phyloP scores from a whole-genome alignment of 2,113 vertebrate genomes.

The Xiphophorus couchianus region DNA sequence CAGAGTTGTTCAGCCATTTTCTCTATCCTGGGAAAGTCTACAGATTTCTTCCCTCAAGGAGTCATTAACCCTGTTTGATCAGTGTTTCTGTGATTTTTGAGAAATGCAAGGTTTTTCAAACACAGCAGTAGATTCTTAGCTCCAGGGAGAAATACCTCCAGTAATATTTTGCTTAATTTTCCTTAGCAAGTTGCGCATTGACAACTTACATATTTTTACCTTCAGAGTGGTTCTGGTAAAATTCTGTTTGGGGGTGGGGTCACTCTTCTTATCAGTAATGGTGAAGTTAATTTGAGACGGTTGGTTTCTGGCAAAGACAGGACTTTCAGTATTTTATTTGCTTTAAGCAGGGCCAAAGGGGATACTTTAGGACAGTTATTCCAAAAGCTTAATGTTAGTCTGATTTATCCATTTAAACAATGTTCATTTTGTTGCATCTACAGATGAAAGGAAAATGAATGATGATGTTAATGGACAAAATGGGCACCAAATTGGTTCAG shows the following conservation, averaged over 20 bases:
- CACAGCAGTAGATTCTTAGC: neutral
- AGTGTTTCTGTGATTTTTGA: neutral
- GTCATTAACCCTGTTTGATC: neutral
- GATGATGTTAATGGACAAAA: too few species aligned
- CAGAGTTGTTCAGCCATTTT: neutral
- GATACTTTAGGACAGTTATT: too few species aligned
- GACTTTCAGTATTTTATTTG: neutral
- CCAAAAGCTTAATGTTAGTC: too few species aligned
- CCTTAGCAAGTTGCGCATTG: neutral
- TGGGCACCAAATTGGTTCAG: too few species aligned
- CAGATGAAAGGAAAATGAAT: too few species aligned
- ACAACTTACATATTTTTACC: neutral
- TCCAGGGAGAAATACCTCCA: neutral
- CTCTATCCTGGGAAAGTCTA: constrained; percentile 6
- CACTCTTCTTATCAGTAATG: neutral
- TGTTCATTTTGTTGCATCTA: too few species aligned
- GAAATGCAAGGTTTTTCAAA: neutral
- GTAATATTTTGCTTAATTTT: neutral
- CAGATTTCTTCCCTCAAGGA: neutral
- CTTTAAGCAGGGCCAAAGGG: neutral
- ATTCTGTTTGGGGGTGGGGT: too few species aligned
- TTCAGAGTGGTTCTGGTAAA: neutral
- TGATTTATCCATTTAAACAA: too few species aligned
- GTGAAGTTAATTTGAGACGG: neutral
- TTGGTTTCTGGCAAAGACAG: neutral